These are phyloP conservation scores for Dryadula phaetusa DNA, from an alignment of 2,888 invertebrate species.

Conservation along the genomic window DNA sequence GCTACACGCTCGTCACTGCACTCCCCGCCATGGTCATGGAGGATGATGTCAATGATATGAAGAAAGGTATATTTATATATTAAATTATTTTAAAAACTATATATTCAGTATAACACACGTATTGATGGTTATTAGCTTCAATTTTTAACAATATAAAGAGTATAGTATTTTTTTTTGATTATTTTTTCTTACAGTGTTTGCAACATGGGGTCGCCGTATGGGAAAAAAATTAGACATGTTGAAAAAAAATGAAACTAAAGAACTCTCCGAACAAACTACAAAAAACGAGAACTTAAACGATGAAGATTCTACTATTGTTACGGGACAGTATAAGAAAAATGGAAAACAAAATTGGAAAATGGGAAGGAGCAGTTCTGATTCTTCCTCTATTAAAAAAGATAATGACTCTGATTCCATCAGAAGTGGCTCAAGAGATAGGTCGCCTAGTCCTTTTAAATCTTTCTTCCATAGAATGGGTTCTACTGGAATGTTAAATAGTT, in stretches of 20 bases:
- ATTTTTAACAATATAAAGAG: neutral
- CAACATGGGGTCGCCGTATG: slow-evolving; percentile 91
- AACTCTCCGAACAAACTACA: slow-evolving; percentile 71
- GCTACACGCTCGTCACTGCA: slow-evolving; percentile 90
- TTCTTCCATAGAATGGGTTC: slow-evolving; percentile 91
- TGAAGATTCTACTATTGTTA: slow-evolving; percentile 63
- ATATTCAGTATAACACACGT: too few relatives aligned
- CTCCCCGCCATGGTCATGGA: slow-evolving; percentile 91
- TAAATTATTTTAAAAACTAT: too few relatives aligned
- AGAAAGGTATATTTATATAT: slow-evolving; percentile 74
- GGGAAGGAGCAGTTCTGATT: slow-evolving; percentile 82
- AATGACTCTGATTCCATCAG: slow-evolving; percentile 77
- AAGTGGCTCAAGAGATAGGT: slow-evolving; percentile 81
- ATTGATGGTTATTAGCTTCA: too few relatives aligned
- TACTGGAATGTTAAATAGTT: slow-evolving; percentile 88
- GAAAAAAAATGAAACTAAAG: slow-evolving; percentile 86
- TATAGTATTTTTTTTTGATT: neutral
- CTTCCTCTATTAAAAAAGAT: slow-evolving; percentile 73
- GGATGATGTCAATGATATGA: slow-evolving; percentile 86
- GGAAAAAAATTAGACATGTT: slow-evolving; percentile 90
- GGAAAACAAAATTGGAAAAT: slow-evolving; percentile 84
- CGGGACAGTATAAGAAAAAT: slow-evolving; percentile 78
- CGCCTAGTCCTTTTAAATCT: slow-evolving; percentile 88
- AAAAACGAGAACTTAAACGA: slow-evolving; percentile 61
- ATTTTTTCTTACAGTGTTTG: slow-evolving; percentile 81